Evolutionary conservation across 2,888 invertebrate genomes (phyloP).

Genomic region (Folsomia manolachei): DNA sequence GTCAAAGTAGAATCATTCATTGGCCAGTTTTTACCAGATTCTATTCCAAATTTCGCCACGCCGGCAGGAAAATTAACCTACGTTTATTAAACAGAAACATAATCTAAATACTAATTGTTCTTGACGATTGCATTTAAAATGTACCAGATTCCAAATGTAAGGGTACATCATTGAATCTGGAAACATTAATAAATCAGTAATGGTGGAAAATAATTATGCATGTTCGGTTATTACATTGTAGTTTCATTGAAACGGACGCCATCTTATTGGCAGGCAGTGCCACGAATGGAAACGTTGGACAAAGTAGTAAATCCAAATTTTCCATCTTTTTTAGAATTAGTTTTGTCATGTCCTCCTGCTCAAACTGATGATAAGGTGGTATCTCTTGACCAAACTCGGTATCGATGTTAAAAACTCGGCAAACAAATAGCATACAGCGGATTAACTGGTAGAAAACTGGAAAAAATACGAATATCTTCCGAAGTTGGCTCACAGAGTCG

Average conservation of each 20-base stretch:
- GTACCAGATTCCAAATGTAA: neutral
- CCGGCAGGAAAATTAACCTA: neutral
- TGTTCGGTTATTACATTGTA: neutral
- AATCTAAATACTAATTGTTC: no score
- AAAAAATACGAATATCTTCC: neutral
- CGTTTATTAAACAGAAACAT: no score
- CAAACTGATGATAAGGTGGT: neutral
- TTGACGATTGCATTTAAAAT: no score
- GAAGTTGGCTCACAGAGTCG: neutral
- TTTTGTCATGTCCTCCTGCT: neutral
- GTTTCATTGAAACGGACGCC: neutral
- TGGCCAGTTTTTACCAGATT: neutral
- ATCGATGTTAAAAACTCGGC: neutral
- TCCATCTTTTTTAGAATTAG: neutral
- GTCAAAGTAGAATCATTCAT: neutral
- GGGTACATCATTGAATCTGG: neutral
- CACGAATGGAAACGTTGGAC: neutral
- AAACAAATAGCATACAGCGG: neutral
- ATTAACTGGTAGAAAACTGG: neutral
- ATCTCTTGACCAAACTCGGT: neutral
- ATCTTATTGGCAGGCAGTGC: neutral
- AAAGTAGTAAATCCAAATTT: constrained; percentile 6
- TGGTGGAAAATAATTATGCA: no score
- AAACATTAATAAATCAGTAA: neutral
- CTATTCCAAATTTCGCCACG: constrained; percentile 1